Evolutionary conservation across 2,113 vertebrate genomes (phyloP).

Genomic region (Ictidomys tridecemlineatus): DNA sequence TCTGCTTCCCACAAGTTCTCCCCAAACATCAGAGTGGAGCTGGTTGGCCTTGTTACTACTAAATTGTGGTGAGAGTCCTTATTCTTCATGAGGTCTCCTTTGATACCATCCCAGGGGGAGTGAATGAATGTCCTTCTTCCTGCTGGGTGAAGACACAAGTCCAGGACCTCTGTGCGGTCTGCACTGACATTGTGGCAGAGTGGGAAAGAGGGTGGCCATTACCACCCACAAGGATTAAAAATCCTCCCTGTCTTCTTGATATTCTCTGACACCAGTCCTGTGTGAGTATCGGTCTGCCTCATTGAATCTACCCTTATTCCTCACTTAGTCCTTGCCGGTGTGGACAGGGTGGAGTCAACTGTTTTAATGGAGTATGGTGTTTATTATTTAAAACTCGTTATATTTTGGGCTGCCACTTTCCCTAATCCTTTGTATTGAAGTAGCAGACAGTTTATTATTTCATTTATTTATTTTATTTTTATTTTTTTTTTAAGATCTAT

Average conservation of each 20-base stretch:
- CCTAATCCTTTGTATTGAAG: neutral
- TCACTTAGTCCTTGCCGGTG: neutral
- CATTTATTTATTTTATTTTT: neutral
- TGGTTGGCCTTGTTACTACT: no score
- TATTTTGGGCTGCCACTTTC: neutral
- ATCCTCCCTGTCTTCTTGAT: no score
- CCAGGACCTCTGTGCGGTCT: no score
- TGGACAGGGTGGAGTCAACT: neutral
- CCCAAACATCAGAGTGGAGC: no score
- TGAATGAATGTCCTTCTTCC: neutral
- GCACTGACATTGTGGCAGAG: neutral
- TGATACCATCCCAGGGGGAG: neutral
- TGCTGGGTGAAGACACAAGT: neutral
- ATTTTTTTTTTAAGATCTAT: neutral
- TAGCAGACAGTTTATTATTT: neutral
- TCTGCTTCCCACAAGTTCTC: neutral
- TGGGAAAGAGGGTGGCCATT: rapidly evolving
- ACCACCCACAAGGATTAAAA: neutral
- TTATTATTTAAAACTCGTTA: neutral
- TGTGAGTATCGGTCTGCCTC: neutral
- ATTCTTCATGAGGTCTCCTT: neutral
- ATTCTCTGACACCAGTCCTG: neutral
- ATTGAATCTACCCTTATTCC: neutral
- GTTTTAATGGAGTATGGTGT: neutral
- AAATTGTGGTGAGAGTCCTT: no score